phyloP scores from a whole-genome alignment of 2,888 invertebrate genomes.

The Hypena proboscidalis region DNA sequence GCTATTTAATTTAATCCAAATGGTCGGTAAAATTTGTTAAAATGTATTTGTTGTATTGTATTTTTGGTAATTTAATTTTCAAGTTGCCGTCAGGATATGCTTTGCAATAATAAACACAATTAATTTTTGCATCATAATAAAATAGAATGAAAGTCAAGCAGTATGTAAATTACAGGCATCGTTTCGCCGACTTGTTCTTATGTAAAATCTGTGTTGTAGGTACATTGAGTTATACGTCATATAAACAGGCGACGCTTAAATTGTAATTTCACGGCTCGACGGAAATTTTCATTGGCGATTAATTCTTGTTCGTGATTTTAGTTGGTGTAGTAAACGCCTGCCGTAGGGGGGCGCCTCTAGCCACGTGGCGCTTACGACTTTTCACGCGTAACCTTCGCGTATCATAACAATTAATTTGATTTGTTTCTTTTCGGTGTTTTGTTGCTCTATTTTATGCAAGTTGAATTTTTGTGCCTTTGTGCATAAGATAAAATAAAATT shows the following conservation, averaged over 20 bases:
- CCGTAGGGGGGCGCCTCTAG: conserved; percentile 48
- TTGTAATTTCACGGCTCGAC: conserved; percentile 81
- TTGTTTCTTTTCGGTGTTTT: conserved; percentile 23
- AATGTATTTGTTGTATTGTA: no score
- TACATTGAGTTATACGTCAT: conserved; percentile 48
- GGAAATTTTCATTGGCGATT: conserved; percentile 81
- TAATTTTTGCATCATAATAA: no score
- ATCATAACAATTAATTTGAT: conserved; percentile 41
- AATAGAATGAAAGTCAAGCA: no score
- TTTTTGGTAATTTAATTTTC: no score
- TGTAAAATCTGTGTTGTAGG: conserved; percentile 4
- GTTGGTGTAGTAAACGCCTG: conserved; percentile 51
- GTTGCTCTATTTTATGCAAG: conserved; percentile 14
- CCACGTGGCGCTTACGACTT: conserved; percentile 51
- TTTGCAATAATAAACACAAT: no score
- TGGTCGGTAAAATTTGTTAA: no score
- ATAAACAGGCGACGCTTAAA: conserved; percentile 74
- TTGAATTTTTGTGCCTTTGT: neutral
- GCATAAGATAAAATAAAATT: no score
- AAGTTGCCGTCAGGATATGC: no score
- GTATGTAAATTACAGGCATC: neutral
- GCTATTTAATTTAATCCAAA: no score
- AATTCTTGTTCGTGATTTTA: conserved; percentile 74
- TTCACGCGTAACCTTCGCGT: conserved; percentile 39
- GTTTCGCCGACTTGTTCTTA: neutral